Base-by-base conservation (phyloP, 2,888 invertebrate species). In the Leuctra nigra region DNA sequence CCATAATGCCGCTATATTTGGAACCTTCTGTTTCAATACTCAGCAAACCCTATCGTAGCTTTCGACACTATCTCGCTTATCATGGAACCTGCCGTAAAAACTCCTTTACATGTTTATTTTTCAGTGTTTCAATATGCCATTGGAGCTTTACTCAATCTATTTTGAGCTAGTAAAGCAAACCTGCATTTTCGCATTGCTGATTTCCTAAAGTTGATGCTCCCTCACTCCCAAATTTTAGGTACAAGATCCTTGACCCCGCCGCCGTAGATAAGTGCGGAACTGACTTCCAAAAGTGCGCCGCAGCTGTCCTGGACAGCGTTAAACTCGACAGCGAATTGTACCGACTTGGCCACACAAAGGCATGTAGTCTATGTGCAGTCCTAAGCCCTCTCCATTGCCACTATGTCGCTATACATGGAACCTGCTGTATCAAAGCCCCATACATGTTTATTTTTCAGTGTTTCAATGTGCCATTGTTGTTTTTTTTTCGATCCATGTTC, bases 281-380 rank as follows among this genome's bases (percentile, higher is more conserved):
- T 63, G 89, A 90, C 73, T 83, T 84, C 71, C 87, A 87, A 82
- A 89, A 93, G 75, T 81, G 84, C 70, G 90, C 91, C 62, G 83
- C 81, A 72, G 75, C 84, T 70, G 85, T 96, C 75, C 81, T 93
- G 80, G 87, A 89, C 58, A 77, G 83, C 63, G 84, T 88, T 65
- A 85, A 84, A 71, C 84, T 99, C 75, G 91, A 89, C 74, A 77
- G 84, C 65, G 95, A 96, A 76, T 86, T 90, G 71, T 98, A 87
- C 80, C 91, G 95, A 82, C 83, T 95, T 75, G 98, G 98, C 82
- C 90, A 91, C 79, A 97, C 96, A 77, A 98, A 98, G 90, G 96
- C 96, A 87, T 84, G 90, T 85, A 68, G 64, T 39, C 35, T 25
- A 23, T 20, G 53, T 35, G 2, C 39, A 16, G 7, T 18, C 39